Conservation (phyloP, 2,113 vertebrate genomes). For the Etheostoma spectabile region DNA sequence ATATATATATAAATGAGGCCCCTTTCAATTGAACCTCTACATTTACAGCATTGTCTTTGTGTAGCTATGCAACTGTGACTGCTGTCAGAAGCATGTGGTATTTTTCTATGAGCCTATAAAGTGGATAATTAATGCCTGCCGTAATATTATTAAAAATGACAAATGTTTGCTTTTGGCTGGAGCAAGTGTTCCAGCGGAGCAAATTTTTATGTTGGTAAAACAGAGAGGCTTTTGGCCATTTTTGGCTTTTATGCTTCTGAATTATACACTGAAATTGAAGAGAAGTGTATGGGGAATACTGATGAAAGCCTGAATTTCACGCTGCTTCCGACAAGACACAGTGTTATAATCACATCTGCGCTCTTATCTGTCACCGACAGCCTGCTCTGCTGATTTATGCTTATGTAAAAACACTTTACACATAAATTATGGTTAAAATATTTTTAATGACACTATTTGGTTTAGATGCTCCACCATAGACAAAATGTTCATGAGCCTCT, state of each 20-base stretch:
- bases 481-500: conserved; percentile 17
- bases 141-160: not conserved
- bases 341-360: not conserved
- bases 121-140: not conserved
- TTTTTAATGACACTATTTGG: conserved; percentile 7
- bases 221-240: conserved; percentile 30
- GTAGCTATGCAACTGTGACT: conserved; percentile 29
- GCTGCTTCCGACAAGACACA: conserved; percentile 13
- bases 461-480: not conserved
- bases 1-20: not conserved
- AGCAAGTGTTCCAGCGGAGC: not conserved
- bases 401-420: not conserved
- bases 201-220: not conserved
- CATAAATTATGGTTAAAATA: not conserved
- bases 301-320: conserved; percentile 10
- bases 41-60: conserved; percentile 25
- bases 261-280: conserved; percentile 1
- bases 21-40: not conserved
- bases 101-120: not conserved
- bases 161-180: conserved; percentile 24
- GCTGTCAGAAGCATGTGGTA: not conserved
- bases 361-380: conserved; percentile 55
- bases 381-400: not conserved
- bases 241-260: conserved; percentile 22
- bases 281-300: conserved; percentile 1